Percentiles rank a stretch among this genome's conserved stretches.
Evolutionary conservation across 2,113 vertebrate species (phyloP).

Genomic region (Ursus arctos): DNA sequence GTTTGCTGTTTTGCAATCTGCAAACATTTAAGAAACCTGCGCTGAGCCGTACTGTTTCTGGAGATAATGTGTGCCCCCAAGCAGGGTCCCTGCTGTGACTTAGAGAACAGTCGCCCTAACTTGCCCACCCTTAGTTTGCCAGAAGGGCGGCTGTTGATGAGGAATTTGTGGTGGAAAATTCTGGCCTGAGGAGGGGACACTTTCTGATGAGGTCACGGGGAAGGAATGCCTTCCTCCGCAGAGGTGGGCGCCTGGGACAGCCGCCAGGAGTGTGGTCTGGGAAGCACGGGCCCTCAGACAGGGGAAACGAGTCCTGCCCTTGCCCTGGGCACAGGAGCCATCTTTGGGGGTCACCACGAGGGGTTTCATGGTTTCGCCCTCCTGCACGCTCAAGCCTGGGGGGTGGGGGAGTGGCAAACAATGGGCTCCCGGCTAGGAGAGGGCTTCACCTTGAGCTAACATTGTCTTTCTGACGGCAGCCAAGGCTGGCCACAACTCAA

Average conservation of each 20-base stretch:
- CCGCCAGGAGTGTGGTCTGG: neutral
- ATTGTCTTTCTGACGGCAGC: neutral
- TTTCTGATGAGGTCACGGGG: slow-evolving; percentile 50
- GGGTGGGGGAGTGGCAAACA: neutral
- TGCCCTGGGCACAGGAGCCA: neutral
- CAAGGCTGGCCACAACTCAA: neutral
- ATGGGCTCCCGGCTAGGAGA: neutral
- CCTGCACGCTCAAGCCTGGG: neutral
- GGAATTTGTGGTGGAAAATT: neutral
- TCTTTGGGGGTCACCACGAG: neutral
- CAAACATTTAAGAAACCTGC: neutral
- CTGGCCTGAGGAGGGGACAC: neutral
- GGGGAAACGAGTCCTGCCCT: neutral
- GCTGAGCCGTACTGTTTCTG: neutral
- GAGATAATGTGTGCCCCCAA: neutral
- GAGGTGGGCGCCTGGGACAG: slow-evolving; percentile 32
- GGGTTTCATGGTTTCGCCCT: slow-evolving; percentile 40
- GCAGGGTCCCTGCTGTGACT: neutral
- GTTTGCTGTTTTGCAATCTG: neutral
- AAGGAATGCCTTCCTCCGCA: slow-evolving; percentile 43
- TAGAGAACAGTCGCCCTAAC: neutral
- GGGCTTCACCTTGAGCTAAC: neutral
- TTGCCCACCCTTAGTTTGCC: neutral
- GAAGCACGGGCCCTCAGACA: neutral
- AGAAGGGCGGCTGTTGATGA: neutral